A percentile compares a stretch with the other conserved stretches of the same genome.
Evolutionary conservation across 1,140 invertebrate species (phyloP).

Genomic region (Caenorhabditis tropicalis): DNA sequence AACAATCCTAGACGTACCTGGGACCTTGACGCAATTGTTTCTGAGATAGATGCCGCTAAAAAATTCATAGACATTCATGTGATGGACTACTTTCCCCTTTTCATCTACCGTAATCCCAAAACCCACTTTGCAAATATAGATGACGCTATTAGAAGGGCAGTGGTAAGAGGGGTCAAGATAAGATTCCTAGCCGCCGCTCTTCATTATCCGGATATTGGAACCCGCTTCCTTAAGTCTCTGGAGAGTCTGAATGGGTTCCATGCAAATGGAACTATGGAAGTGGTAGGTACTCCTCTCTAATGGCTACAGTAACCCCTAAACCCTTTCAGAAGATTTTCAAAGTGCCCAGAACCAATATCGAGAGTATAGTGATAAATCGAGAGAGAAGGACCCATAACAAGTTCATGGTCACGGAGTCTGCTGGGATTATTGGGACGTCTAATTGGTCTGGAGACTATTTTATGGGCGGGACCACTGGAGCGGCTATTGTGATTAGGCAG

Average conservation of each 20-base stretch:
- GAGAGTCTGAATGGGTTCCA: constrained; percentile 76
- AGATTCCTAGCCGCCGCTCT: constrained; percentile 86
- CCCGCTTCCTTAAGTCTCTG: constrained; percentile 85
- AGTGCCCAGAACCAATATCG: constrained; percentile 79
- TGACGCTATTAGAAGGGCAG: constrained; percentile 82
- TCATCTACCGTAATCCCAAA: constrained; percentile 76
- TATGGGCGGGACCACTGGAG: constrained; percentile 85
- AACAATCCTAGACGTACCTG: constrained; percentile 82
- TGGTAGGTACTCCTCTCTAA: constrained; percentile 54
- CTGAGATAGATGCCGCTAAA: constrained; percentile 83
- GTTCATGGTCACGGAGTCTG: constrained; percentile 94
- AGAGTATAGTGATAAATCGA: constrained; percentile 85
- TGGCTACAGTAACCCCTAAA: neutral
- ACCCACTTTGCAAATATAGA: constrained; percentile 89
- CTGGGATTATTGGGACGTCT: constrained; percentile 92
- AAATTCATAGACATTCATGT: constrained; percentile 90
- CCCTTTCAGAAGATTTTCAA: constrained; percentile 74
- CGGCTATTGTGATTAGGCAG: constrained; percentile 69
- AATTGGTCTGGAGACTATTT: constrained; percentile 99
- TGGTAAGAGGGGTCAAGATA: constrained; percentile 82
- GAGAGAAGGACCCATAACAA: constrained; percentile 95
- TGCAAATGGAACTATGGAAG: constrained; percentile 58
- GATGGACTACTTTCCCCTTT: constrained; percentile 93
- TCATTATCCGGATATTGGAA: constrained; percentile 82
- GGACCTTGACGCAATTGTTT: constrained; percentile 85